Conservation (phyloP, 2,888 invertebrate genomes). For the Polymixis flavicincta region DNA sequence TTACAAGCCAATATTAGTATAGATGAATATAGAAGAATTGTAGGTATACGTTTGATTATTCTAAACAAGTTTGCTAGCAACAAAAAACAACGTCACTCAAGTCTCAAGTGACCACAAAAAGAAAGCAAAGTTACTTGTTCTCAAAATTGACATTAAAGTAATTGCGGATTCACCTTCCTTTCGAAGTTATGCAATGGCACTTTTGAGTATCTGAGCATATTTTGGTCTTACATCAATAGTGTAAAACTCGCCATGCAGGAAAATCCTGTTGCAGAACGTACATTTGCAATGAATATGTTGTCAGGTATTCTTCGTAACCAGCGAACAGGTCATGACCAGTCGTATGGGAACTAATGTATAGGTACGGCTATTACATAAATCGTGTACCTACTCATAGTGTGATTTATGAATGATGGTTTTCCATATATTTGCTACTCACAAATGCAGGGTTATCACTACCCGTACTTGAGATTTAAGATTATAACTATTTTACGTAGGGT, state of each 20-base stretch:
- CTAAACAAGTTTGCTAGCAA: too few relatives aligned
- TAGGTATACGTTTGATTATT: too few relatives aligned
- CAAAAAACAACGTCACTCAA: not conserved
- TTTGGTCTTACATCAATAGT: not conserved
- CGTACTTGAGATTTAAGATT: not conserved
- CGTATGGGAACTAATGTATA: not conserved
- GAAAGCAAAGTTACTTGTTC: not conserved
- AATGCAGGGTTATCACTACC: not conserved
- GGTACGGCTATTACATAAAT: not conserved
- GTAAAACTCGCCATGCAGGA: not conserved
- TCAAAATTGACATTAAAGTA: not conserved
- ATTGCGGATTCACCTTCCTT: conserved; percentile 9
- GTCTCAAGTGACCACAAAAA: not conserved
- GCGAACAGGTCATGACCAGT: conserved; percentile 3
- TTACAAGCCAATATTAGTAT: too few relatives aligned
- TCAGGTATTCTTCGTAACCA: conserved; percentile 1
- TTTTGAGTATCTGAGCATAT: not conserved
- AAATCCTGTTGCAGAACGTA: not conserved
- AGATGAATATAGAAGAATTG: too few relatives aligned
- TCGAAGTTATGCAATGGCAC: conserved; percentile 4
- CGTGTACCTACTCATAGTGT: not conserved
- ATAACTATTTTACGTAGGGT: not conserved
- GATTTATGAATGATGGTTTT: not conserved
- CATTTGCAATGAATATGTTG: not conserved
- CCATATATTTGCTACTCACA: not conserved